These are phyloP conservation scores for Orthonyx spaldingii DNA, from an alignment of 2,113 vertebrate genomes.

Conservation along the genomic window DNA sequence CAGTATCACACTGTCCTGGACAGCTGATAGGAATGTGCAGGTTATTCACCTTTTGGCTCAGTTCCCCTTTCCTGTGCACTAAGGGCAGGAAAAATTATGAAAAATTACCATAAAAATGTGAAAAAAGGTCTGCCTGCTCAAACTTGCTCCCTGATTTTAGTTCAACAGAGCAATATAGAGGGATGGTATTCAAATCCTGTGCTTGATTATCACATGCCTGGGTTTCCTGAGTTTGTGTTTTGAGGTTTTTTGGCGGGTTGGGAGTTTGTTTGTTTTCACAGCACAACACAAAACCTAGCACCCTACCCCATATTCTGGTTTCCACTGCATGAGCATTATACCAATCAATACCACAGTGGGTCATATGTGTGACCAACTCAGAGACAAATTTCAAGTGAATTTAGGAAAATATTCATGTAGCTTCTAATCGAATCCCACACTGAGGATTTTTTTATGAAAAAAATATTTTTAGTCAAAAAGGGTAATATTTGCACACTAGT, in stretches of 20 bases:
- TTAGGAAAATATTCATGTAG: background rate
- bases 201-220: background rate
- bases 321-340: background rate
- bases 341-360: background rate
- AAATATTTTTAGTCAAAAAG: background rate
- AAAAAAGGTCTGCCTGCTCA: background rate
- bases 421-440: background rate
- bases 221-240: background rate
- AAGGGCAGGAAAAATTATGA: background rate
- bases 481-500: background rate
- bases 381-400: background rate
- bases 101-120: background rate
- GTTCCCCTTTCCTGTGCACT: background rate
- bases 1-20: background rate
- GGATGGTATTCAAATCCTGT: background rate
- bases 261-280: background rate
- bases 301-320: background rate
- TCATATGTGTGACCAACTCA: background rate
- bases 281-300: background rate
- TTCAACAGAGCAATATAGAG: background rate
- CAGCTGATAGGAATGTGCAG: background rate
- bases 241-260: background rate
- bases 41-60: background rate
- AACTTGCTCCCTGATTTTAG: background rate
- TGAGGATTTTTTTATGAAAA: accelerated